Conservation (phyloP, 2,797 vertebrate species). For the Manis javanica region DNA sequence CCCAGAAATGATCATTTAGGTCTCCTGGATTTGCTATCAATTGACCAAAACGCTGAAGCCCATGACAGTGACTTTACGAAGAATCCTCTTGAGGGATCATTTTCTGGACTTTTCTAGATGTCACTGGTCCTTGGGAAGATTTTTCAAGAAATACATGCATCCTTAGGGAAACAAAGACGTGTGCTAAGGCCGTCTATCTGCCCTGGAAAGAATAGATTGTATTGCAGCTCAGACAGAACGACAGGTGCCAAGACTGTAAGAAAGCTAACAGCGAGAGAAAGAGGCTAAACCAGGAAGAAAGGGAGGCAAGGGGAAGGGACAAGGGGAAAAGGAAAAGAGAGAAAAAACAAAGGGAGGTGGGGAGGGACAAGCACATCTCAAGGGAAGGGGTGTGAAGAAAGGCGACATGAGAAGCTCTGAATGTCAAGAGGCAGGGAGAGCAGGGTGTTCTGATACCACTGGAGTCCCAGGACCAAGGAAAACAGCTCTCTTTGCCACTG, state of each 20-base stretch:
- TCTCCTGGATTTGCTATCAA: neutral
- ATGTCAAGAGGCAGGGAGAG: neutral
- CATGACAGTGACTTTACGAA: conserved; percentile 8
- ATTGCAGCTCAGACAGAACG: neutral
- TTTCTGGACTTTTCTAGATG: conserved; percentile 6
- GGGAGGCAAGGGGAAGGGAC: neutral
- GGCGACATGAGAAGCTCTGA: neutral
- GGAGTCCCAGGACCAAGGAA: neutral
- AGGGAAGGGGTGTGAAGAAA: neutral
- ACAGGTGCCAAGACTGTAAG: neutral
- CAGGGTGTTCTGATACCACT: neutral
- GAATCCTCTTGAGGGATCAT: neutral
- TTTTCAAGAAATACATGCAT: neutral
- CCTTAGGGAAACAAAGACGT: conserved; percentile 27
- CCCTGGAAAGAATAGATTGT: neutral
- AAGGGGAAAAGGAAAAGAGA: neutral
- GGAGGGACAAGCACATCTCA: neutral
- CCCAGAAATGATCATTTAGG: neutral
- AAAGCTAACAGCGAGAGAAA: neutral
- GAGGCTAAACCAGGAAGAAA: neutral
- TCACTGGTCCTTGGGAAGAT: neutral
- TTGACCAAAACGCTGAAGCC: neutral
- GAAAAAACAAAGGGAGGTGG: neutral
- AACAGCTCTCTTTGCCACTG: neutral
- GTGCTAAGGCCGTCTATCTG: neutral